A percentile compares a stretch with the other conserved stretches of the same genome.
Conservation (phyloP, 1,140 invertebrate genomes). For the Cotesia glomerata region DNA sequence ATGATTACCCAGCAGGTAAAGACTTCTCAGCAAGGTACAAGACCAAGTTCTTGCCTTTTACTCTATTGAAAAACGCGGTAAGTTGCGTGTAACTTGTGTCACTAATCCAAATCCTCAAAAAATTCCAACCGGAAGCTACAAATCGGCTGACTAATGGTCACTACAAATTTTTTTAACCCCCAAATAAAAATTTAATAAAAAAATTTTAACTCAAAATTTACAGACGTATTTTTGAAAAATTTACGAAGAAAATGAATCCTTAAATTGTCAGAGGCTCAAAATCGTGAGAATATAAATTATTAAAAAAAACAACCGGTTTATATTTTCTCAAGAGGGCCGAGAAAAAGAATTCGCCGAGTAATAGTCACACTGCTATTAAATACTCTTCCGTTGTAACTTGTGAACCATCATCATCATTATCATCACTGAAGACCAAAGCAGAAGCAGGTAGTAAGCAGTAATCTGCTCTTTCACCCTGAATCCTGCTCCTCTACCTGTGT, state of each 20-base stretch:
- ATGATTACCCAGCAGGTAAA: neutral
- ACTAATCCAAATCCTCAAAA: neutral
- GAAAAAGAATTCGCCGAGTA: slow-evolving; percentile 40
- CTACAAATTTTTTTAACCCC: neutral
- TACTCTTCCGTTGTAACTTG: slow-evolving; percentile 29
- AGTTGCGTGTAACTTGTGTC: slow-evolving; percentile 24
- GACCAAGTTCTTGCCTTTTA: neutral
- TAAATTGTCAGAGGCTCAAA: neutral
- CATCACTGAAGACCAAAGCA: neutral
- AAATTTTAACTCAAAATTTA: too few species aligned
- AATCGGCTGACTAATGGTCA: neutral
- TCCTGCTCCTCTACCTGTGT: neutral
- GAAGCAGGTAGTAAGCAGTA: slow-evolving; percentile 28
- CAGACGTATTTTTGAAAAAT: too few species aligned
- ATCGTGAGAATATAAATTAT: slow-evolving; percentile 19
- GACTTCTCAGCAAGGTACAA: neutral
- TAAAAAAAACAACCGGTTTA: neutral
- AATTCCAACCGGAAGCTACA: slow-evolving; percentile 15
- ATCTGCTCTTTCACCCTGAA: slow-evolving; percentile 15
- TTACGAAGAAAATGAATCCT: neutral
- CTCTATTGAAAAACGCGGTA: slow-evolving; percentile 15
- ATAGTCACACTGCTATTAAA: slow-evolving; percentile 38
- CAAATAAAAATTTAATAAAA: too few species aligned
- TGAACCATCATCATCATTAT: slow-evolving; percentile 10
- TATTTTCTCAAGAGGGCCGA: slow-evolving; percentile 15